Evolutionary conservation across 1,140 invertebrate genomes (phyloP), one percentile per base, ranked within the genome.

Genomic region (Chymomyza costata): DNA sequence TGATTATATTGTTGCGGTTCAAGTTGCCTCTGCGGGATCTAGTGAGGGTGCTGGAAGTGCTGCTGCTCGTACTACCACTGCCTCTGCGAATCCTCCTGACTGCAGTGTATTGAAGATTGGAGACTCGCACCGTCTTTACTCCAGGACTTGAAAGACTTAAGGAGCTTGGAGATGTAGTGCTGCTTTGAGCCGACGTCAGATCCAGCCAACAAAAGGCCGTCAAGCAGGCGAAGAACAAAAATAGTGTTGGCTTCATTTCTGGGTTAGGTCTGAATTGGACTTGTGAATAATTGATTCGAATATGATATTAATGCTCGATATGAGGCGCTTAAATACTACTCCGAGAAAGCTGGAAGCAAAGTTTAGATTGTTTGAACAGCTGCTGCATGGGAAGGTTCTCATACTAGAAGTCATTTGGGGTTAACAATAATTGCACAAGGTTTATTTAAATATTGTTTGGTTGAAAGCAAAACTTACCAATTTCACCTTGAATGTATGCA

Each of bases 351-450:
- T 6, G 5, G n/a, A n/a, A 38, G 15, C 2, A 2, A 15, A 6
- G 3, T 17, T 15, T 3, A 8, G 17, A 6, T 53, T 65, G 16
- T 65, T 65, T 65, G 34, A 39, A 65, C 63, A 65, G 63, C 65
- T 65, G 51, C 62, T 6, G 25, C 10, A 18, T 3, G 11, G 32
- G 40, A 65, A 65, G 47, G 53, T 31, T 48, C 19, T n/a, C 13
- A 10, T 37, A n/a, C n/a, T n/a, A n/a, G n/a, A n/a, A n/a, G n/a
- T n/a, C n/a, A n/a, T n/a, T n/a, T n/a, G n/a, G n/a, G n/a, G n/a
- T n/a, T n/a, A n/a, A n/a, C n/a, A n/a, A n/a, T n/a, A n/a, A n/a
- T n/a, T n/a, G n/a, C n/a, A n/a, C n/a, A n/a, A n/a, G n/a, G n/a
- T n/a, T n/a, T n/a, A n/a, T n/a, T n/a, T n/a, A n/a, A n/a, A n/a